These are phyloP conservation scores for Lutraria lutraria DNA, from an alignment of 2,888 invertebrate genomes.

Conservation along the genomic window DNA sequence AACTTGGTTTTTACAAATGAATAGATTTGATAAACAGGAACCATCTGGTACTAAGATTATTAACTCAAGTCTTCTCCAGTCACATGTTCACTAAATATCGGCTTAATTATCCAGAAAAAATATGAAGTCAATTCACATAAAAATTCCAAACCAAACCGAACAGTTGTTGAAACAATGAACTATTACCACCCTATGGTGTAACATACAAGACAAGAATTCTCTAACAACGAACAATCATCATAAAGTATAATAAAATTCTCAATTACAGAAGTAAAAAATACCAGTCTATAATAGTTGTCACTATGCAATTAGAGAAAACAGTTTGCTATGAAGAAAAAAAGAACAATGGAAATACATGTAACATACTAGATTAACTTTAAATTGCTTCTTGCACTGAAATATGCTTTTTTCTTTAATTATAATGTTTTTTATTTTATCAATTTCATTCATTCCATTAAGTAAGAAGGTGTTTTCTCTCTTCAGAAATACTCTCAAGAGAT, in stretches of 20 bases:
- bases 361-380: not conserved
- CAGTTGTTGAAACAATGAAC: conserved; percentile 21
- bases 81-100: not conserved
- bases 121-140: conserved; percentile 15
- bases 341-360: not conserved
- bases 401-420: not conserved
- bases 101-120: conserved; percentile 18
- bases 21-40: not conserved
- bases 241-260: not conserved
- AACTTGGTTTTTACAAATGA: not conserved
- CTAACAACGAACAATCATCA: not conserved
- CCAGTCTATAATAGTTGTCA: not conserved
- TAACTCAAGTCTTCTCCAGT: not conserved
- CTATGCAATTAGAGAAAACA: not conserved
- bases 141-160: not conserved
- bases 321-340: not conserved
- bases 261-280: not conserved
- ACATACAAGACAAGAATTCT: not conserved
- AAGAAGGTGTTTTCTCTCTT: too few species aligned
- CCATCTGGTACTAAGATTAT: not conserved
- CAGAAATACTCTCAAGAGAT: too few species aligned
- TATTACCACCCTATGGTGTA: conserved; percentile 5
- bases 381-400: not conserved
- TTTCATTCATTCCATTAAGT: too few species aligned
- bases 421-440: too few species aligned